These are phyloP conservation scores for Calidris pygmaea DNA, from an alignment of 2,113 vertebrate species.

Conservation along the genomic window DNA sequence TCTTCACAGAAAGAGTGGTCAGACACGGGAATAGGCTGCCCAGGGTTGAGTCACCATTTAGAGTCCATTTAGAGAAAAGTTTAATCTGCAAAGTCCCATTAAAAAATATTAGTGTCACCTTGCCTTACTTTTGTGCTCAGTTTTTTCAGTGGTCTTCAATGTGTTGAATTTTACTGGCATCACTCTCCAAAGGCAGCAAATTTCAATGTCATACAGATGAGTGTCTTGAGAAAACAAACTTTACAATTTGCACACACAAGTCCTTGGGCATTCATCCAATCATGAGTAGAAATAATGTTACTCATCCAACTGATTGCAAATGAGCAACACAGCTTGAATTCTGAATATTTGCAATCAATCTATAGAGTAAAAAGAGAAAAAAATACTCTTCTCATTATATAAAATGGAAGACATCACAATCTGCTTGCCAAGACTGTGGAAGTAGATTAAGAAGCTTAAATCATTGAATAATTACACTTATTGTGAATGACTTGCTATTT, in stretches of 20 bases:
- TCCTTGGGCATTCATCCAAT: constrained; percentile 62
- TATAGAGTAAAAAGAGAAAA: constrained; percentile 47
- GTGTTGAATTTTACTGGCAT: neutral
- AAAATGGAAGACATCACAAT: constrained; percentile 59
- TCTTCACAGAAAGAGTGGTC: too few species aligned
- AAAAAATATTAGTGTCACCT: neutral
- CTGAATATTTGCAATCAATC: constrained; percentile 68
- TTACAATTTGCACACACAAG: constrained; percentile 56
- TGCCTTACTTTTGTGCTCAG: neutral
- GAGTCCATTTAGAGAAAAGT: neutral
- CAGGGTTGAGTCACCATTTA: too few species aligned
- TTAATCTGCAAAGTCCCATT: neutral
- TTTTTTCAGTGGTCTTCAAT: neutral
- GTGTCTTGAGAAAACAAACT: constrained; percentile 52
- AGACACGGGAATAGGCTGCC: too few species aligned
- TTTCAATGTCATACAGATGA: constrained; percentile 56
- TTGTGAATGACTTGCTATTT: constrained; percentile 60
- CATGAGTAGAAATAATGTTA: constrained; percentile 60
- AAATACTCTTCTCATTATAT: constrained; percentile 49
- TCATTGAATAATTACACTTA: constrained; percentile 67
- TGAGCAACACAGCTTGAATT: constrained; percentile 67
- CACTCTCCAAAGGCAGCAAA: neutral
- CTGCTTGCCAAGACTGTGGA: constrained; percentile 59
- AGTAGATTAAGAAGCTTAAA: constrained; percentile 62
- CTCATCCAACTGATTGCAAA: constrained; percentile 64